Conservation (phyloP, 1,140 invertebrate species). For the Calephelis nemesis region DNA sequence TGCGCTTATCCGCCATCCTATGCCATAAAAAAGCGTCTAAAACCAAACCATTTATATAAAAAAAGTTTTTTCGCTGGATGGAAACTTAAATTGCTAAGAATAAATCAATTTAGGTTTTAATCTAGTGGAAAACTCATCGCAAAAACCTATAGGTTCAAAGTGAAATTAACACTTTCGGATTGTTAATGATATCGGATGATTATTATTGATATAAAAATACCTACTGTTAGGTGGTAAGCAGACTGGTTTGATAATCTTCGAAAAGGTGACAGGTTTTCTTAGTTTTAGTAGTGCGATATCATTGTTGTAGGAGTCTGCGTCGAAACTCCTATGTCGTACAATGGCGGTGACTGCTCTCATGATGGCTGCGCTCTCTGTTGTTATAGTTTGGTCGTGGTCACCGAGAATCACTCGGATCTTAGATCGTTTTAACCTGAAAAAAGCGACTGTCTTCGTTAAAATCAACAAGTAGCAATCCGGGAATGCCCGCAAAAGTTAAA, state of each 20-base stretch:
- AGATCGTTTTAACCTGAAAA: slow-evolving; percentile 84
- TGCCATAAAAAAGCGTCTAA: too few species aligned
- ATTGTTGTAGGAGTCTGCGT: slow-evolving; percentile 91
- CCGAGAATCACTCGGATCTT: slow-evolving; percentile 89
- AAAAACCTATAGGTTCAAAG: too few species aligned
- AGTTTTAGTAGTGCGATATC: slow-evolving; percentile 91
- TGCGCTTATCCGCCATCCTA: too few species aligned
- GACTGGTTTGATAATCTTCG: slow-evolving; percentile 88
- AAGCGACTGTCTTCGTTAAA: neutral
- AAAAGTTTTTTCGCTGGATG: too few species aligned
- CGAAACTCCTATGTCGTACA: slow-evolving; percentile 89
- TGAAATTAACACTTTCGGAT: too few species aligned
- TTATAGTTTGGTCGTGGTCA: slow-evolving; percentile 89
- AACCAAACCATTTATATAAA: too few species aligned
- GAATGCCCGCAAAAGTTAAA: too few species aligned
- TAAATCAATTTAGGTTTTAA: too few species aligned
- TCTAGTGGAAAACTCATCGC: too few species aligned
- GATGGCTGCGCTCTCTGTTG: slow-evolving; percentile 86
- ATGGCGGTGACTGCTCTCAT: slow-evolving; percentile 89
- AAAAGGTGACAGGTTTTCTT: slow-evolving; percentile 87
- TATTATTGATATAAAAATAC: slow-evolving; percentile 28
- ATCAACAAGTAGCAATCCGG: neutral
- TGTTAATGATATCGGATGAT: too few species aligned
- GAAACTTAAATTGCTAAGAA: too few species aligned
- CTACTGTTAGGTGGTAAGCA: slow-evolving; percentile 86